Evolutionary conservation across 1,140 invertebrate species (phyloP).

Genomic region (Leucophenga varia): DNA sequence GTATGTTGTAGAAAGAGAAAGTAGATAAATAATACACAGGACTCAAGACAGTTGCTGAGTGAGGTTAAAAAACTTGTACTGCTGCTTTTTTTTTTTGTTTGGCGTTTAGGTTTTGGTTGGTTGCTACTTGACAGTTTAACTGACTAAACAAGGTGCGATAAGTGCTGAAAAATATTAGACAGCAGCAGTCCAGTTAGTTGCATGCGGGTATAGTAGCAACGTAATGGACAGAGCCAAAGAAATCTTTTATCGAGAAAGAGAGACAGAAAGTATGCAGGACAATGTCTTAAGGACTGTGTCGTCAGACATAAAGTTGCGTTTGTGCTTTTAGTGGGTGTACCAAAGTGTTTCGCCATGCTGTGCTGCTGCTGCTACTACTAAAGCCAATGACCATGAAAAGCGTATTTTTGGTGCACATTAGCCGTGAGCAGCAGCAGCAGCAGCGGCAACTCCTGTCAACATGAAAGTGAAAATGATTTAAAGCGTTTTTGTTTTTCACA

Average conservation of each 20-base stretch:
- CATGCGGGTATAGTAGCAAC: too few relatives aligned
- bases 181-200: constrained; percentile 16
- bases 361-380: too few relatives aligned
- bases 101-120: too few relatives aligned
- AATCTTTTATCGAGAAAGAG: constrained; percentile 32
- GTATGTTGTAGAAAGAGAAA: neutral
- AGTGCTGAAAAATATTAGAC: constrained; percentile 14
- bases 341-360: too few relatives aligned
- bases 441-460: constrained; percentile 38
- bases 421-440: constrained; percentile 33
- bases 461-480: constrained; percentile 46
- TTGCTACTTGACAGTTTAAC: constrained; percentile 39
- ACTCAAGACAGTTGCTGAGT: neutral
- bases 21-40: neutral
- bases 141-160: constrained; percentile 51
- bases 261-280: constrained; percentile 44
- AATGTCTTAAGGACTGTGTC: constrained; percentile 32
- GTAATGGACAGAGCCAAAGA: constrained; percentile 15
- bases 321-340: too few relatives aligned
- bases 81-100: too few relatives aligned
- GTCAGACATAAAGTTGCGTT: too few relatives aligned
- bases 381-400: too few relatives aligned
- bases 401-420: neutral
- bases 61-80: constrained; percentile 27
- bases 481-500: too few relatives aligned